Evolutionary conservation across 2,888 invertebrate genomes (phyloP).

Genomic region (Chrysolina americana): DNA sequence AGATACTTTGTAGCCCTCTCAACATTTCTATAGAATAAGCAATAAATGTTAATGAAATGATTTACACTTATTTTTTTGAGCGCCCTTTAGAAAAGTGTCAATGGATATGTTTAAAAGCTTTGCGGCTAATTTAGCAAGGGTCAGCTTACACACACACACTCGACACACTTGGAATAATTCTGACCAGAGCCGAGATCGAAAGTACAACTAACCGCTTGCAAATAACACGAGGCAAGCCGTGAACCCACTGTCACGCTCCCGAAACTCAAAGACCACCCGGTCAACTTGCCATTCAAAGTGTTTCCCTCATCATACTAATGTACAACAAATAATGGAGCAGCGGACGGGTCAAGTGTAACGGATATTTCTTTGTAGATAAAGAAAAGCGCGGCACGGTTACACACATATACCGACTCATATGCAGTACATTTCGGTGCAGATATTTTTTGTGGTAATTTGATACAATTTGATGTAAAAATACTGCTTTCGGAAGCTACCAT

Average conservation of each 20-base stretch:
- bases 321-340: conserved; percentile 3
- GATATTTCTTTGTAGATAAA: neutral
- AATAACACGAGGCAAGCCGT: neutral
- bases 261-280: neutral
- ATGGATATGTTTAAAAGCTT: too few species aligned
- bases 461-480: neutral
- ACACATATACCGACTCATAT: neutral
- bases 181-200: too few species aligned
- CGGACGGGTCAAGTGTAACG: neutral
- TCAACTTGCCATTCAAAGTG: neutral
- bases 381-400: neutral
- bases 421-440: neutral
- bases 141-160: too few species aligned
- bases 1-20: too few species aligned
- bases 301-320: neutral
- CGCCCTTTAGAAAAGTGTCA: too few species aligned
- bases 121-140: too few species aligned
- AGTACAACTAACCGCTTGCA: neutral
- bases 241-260: neutral
- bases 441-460: neutral
- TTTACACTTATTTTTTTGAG: too few species aligned
- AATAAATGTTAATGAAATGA: too few species aligned
- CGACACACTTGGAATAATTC: too few species aligned
- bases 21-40: too few species aligned
- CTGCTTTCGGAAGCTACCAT: neutral